Base-by-base conservation (phyloP, 2,888 invertebrate genomes). In the Tachystola acroxantha region DNA sequence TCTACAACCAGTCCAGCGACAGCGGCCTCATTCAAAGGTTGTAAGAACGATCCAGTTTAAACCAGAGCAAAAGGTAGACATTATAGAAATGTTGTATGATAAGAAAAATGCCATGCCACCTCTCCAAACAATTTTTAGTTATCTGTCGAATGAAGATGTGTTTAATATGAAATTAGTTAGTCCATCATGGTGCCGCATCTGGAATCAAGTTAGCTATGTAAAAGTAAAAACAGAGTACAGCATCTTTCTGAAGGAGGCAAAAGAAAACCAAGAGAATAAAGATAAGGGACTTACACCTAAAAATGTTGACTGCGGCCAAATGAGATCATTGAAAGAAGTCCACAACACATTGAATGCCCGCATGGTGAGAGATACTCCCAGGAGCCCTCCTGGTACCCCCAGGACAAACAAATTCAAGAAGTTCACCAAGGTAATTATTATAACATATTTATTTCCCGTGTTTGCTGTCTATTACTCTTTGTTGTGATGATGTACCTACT, bases 51-150 rank as follows among this genome's bases (percentile, higher is more conserved):
- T 63, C 30, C 53, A 62, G 46, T 67, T 74, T 51, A 72, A 64
- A 53, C 77, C 76, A 25, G 64, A 77, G 47, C 71, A 78, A 50
- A 82, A 78, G 57, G 53, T 82, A 49, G 87, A 88, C 53, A 75
- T 87, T 33, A 59, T 87, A 31, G 66, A 65, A 46, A 68, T 72
- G 56, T 49, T 88, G 37, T 68, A 70, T 43, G 51, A 69, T 27
- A 46, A 51, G 34, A 39, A 59, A 40, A 46, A 43, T 44, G 68
- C 58, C 39, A 53, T 64, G 50, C 80, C 76, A 38, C 73, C 77
- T 12, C 53, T 85, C 36, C 57, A 64, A 53, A 72, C 68, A 37
- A 81, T 88, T 39, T 67, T 88, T 33, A 60, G 53, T 30, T 75
- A 73, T 40, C 52, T 88, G 22, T 68, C 68, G 25, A 66, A 71